Evolutionary conservation across 1,140 invertebrate genomes (phyloP).

Genomic region (Rhizoglyphus robini): DNA sequence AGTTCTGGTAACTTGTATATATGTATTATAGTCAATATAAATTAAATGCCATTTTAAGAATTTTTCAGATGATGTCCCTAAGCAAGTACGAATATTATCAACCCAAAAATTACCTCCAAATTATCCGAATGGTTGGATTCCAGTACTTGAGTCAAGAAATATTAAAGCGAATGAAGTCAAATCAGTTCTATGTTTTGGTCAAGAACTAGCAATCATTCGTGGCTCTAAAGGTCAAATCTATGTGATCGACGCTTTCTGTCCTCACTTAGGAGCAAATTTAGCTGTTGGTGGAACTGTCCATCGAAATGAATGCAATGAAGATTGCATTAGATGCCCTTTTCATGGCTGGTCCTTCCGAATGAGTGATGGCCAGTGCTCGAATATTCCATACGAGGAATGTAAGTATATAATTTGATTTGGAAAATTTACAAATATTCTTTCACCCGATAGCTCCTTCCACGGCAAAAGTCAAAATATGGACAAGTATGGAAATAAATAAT

Average conservation of each 20-base stretch:
- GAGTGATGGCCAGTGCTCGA: constrained; percentile 50
- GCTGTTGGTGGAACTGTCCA: constrained; percentile 56
- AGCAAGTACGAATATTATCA: background rate
- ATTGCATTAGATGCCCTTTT: constrained; percentile 75
- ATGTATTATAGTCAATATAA: background rate
- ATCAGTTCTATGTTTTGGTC: constrained; percentile 45
- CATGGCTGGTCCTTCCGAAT: constrained; percentile 68
- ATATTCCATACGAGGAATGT: constrained; percentile 48
- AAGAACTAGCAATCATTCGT: constrained; percentile 62
- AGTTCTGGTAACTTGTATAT: background rate
- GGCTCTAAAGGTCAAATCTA: constrained; percentile 43
- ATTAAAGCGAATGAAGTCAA: constrained; percentile 46
- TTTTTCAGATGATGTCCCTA: background rate
- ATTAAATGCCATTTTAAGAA: background rate
- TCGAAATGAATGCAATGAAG: constrained; percentile 32
- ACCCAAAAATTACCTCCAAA: constrained; percentile 29
- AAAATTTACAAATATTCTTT: too few species aligned
- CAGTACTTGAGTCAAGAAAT: constrained; percentile 51
- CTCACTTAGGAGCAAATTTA: constrained; percentile 73
- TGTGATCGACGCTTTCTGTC: constrained; percentile 69
- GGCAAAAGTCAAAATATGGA: constrained; percentile 47
- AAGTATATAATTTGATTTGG: background rate
- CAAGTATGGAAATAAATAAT: constrained; percentile 50
- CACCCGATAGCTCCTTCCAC: constrained; percentile 21
- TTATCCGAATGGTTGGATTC: constrained; percentile 81